These are phyloP conservation scores for Eupithecia pulchellata DNA, from an alignment of 2,888 invertebrate species.

Conservation along the genomic window DNA sequence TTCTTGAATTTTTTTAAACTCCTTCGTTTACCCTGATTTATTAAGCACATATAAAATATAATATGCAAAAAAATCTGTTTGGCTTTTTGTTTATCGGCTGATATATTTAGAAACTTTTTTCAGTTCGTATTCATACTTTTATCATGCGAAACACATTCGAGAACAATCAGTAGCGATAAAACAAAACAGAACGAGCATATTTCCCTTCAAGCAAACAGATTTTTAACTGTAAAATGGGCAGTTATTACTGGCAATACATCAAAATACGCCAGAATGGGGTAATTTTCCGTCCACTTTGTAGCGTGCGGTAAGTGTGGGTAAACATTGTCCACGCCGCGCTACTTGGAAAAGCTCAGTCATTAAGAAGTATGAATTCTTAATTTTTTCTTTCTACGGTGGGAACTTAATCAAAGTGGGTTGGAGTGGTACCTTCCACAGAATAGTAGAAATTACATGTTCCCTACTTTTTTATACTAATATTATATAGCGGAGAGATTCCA, in stretches of 20 bases:
- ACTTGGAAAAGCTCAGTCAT: conserved; percentile 1
- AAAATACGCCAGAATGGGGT: conserved; percentile 77
- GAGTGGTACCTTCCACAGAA: background rate
- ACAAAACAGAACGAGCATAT: conserved; percentile 69
- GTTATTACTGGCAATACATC: conserved; percentile 83
- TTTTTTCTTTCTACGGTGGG: background rate
- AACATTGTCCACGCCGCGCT: conserved; percentile 1
- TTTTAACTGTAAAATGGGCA: conserved; percentile 71
- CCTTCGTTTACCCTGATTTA: too few relatives aligned
- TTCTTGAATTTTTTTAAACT: too few relatives aligned
- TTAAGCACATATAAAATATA: too few relatives aligned
- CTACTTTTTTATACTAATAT: too few relatives aligned
- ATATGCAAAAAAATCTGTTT: too few relatives aligned
- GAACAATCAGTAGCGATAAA: conserved; percentile 51
- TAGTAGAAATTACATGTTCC: too few relatives aligned
- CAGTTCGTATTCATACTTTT: background rate
- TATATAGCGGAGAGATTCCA: too few relatives aligned
- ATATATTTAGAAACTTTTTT: too few relatives aligned
- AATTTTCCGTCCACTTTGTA: conserved; percentile 68
- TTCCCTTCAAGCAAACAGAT: conserved; percentile 73
- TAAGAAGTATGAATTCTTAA: background rate
- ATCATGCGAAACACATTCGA: conserved; percentile 33
- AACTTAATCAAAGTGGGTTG: too few relatives aligned
- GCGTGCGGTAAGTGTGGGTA: conserved; percentile 5
- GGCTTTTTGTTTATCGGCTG: too few relatives aligned